A percentile compares a stretch with the other conserved stretches of the same genome.
Evolutionary conservation across 1,140 invertebrate genomes (phyloP).

Genomic region (Magallana gigas): DNA sequence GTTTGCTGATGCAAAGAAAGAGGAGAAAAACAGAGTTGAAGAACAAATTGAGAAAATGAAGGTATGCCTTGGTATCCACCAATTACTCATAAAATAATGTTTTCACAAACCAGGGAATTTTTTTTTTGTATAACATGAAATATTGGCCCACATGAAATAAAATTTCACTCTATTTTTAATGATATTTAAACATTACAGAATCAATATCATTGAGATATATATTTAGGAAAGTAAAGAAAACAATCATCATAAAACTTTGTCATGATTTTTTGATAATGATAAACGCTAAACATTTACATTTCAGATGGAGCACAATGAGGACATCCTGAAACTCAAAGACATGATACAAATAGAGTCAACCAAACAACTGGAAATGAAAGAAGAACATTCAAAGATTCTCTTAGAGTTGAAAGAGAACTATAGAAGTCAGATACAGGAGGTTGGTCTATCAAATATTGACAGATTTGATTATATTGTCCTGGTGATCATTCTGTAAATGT

Average conservation of each 20-base stretch:
- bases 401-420: conserved; percentile 4
- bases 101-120: not conserved
- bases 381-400: not conserved
- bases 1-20: conserved; percentile 4
- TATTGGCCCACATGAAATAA: no score
- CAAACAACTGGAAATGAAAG: conserved; percentile 3
- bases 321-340: not conserved
- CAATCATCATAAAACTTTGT: no score
- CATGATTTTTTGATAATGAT: no score
- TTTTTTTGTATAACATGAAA: no score
- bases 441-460: not conserved
- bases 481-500: not conserved
- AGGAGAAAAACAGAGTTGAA: not conserved
- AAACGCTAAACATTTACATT: no score
- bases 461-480: no score
- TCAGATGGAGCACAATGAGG: not conserved
- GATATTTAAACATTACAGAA: no score
- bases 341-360: not conserved
- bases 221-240: no score
- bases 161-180: no score
- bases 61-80: not conserved
- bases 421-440: not conserved
- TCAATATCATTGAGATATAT: no score
- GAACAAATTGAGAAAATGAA: not conserved
- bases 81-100: not conserved